Base-by-base conservation (phyloP, 2,888 invertebrate genomes). In the Panzeria rudis region DNA sequence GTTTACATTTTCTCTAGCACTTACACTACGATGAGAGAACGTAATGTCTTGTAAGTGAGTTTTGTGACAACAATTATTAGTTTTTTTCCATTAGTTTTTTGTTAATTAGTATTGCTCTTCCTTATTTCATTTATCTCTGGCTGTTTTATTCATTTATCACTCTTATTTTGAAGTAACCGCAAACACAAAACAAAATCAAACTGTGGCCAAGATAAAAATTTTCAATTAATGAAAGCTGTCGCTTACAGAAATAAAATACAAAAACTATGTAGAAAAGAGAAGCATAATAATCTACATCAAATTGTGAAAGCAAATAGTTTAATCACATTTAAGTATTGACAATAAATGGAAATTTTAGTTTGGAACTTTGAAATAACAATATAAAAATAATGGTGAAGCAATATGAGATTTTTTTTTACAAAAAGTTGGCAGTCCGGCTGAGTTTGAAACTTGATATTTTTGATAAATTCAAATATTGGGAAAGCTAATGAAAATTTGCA, bases 141-240 rank as follows among this genome's bases (percentile, higher is more conserved):
- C 50, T n/a, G 7, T n/a, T 15, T 20, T 50, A 2, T 29, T 41
- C 54, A 76, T 75, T 41, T 52, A 64, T 44, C 25, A 54, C 32
- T 76, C 5, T 54, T 25, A 15, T 29, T 15, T 20, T 6, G 9
- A 17, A 38, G 38, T 17, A 52, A 62, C 41, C 61, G 29, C 69
- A 69, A 41, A 62, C 9, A 32, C 32, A 44, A 50, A 41, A 11
- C 25, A 20, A 9, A 20, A n/a, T 23, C 8, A 25, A 56, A 32
- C 61, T 78, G 32, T 38, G 54, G 47, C 32, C 61, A 62, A 64
- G 17, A 72, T 73, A 50, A 1, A 50, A 47, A 38, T 69, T 73
- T 73, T 73, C 59, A 82, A 69, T 75, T 78, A 82, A 85, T 64
- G 75, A 64, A 73, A 82, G 54, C 62, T 85, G 85, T 85, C 82